Conservation (phyloP, 1,140 invertebrate species). For the Asbolus verrucosus region DNA sequence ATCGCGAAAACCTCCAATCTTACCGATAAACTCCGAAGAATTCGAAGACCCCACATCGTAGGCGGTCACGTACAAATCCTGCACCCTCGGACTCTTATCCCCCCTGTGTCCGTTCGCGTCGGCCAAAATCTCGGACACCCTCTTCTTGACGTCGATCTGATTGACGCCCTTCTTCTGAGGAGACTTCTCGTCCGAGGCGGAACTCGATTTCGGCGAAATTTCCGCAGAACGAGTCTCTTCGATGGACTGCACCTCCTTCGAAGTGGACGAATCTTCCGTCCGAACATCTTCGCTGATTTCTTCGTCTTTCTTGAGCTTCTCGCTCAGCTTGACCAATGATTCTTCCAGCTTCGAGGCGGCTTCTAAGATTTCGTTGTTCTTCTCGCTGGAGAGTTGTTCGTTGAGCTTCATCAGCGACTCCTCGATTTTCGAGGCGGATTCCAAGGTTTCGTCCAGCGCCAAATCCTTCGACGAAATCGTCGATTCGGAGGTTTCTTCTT, state of each 20-base stretch:
- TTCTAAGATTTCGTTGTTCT: slow-evolving; percentile 32
- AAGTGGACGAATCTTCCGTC: not conserved
- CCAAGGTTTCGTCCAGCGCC: slow-evolving; percentile 4
- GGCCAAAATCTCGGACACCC: slow-evolving; percentile 60
- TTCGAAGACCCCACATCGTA: slow-evolving; percentile 53
- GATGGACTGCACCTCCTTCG: not conserved
- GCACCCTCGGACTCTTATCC: slow-evolving; percentile 60
- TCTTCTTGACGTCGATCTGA: slow-evolving; percentile 58
- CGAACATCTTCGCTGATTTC: too few species aligned
- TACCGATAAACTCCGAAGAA: slow-evolving; percentile 14
- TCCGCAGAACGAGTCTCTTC: not conserved
- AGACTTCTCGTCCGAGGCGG: not conserved
- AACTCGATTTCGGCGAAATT: not conserved
- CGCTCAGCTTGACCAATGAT: too few species aligned
- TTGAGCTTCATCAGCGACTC: slow-evolving; percentile 1
- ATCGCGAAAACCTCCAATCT: not conserved
- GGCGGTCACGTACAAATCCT: slow-evolving; percentile 61
- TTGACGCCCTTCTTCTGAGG: slow-evolving; percentile 16
- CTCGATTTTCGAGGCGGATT: slow-evolving; percentile 12
- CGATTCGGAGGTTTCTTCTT: slow-evolving; percentile 20
- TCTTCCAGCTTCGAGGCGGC: too few species aligned
- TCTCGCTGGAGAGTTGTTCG: not conserved
- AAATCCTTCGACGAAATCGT: not conserved
- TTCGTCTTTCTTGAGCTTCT: too few species aligned
- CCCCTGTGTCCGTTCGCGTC: slow-evolving; percentile 53